These are phyloP conservation scores for Plecotus auritus DNA, from an alignment of 2,113 vertebrate genomes.

Conservation along the genomic window DNA sequence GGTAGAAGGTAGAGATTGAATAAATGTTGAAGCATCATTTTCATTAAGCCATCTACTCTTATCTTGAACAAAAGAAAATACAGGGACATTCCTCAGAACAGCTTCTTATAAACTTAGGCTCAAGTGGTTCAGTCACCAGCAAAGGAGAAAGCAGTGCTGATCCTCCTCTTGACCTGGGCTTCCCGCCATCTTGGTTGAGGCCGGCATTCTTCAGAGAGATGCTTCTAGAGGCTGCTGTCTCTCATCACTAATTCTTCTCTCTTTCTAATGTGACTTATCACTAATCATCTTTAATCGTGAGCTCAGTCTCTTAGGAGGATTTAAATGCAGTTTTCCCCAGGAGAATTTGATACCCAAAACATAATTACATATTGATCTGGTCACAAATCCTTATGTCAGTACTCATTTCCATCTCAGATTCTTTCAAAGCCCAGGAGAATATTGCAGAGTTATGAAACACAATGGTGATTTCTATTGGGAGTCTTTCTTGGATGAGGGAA, in stretches of 20 bases:
- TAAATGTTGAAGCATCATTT: neutral
- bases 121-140: neutral
- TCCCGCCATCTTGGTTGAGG: neutral
- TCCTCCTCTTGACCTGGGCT: neutral
- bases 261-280: neutral
- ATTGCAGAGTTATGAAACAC: neutral
- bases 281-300: neutral
- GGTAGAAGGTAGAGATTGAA: neutral
- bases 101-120: neutral
- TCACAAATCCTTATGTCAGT: constrained; percentile 46
- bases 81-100: neutral
- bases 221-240: neutral
- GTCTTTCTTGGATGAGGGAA: constrained; percentile 3
- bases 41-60: neutral
- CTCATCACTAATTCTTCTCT: neutral
- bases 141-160: neutral
- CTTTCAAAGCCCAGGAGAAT: neutral
- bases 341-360: constrained; percentile 31
- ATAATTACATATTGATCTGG: constrained; percentile 55
- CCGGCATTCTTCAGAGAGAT: neutral
- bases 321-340: constrained; percentile 31
- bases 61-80: neutral
- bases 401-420: constrained; percentile 47
- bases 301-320: constrained; percentile 8
- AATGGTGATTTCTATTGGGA: neutral